A percentile compares a stretch with the other conserved stretches of the same genome.
phyloP scores from a whole-genome alignment of 2,113 vertebrate species.

The Cynocephalus volans region DNA sequence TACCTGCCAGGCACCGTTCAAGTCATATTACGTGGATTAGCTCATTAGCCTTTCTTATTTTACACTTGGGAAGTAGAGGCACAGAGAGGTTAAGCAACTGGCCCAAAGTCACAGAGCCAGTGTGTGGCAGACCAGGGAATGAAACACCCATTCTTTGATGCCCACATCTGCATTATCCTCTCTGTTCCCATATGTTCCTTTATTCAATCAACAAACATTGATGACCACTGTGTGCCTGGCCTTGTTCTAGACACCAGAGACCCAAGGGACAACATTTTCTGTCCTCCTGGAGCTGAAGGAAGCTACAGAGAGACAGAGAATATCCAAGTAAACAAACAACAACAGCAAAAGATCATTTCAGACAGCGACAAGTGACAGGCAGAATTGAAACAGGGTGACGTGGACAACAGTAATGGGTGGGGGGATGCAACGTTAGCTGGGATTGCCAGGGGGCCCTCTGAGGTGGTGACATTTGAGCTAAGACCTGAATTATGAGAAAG shows the following conservation, averaged over 20 bases:
- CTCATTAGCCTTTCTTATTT: background rate
- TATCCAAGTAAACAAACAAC: background rate
- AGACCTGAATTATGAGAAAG: background rate
- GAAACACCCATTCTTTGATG: background rate
- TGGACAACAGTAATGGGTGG: background rate
- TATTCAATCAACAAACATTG: background rate
- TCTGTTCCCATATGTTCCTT: background rate
- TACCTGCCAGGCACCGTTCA: background rate
- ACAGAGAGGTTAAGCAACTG: background rate
- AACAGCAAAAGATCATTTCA: background rate
- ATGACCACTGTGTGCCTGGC: too few species aligned
- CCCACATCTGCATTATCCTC: background rate
- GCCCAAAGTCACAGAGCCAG: background rate
- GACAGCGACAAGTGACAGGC: accelerated
- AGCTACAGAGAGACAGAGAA: background rate
- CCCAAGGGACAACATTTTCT: too few species aligned
- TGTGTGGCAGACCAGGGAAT: background rate
- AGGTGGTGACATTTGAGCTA: background rate
- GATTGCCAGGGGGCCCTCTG: background rate
- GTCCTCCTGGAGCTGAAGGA: background rate
- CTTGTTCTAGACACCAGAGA: background rate
- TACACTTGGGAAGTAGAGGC: background rate
- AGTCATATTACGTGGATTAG: background rate
- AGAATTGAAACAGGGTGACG: background rate
- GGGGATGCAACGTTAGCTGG: background rate